Evolutionary conservation across 2,888 invertebrate species (phyloP).

Genomic region (Volucella zonaria): DNA sequence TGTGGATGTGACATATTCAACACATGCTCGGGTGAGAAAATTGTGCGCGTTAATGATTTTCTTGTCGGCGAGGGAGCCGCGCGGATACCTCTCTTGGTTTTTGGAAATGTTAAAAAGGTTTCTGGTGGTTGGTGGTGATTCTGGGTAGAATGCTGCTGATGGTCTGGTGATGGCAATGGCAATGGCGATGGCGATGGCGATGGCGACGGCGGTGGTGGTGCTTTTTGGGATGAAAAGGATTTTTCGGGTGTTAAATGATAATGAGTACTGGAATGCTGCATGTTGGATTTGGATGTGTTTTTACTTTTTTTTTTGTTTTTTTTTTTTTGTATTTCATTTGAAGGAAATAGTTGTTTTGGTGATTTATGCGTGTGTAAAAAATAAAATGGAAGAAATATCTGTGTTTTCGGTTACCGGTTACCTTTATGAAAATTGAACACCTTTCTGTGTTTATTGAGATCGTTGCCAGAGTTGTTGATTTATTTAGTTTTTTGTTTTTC

Average conservation of each 20-base stretch:
- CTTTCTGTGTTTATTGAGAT: conserved; percentile 54
- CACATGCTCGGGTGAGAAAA: conserved; percentile 74
- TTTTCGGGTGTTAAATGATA: conserved; percentile 74
- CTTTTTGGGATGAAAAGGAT: conserved; percentile 71
- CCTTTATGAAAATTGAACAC: conserved; percentile 28
- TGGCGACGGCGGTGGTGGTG: conserved; percentile 26
- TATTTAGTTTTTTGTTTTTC: conserved; percentile 16
- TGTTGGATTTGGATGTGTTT: not conserved
- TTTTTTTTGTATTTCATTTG: not conserved
- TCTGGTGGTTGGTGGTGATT: conserved; percentile 39
- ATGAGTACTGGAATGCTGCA: conserved; percentile 48
- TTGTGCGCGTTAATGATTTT: conserved; percentile 74
- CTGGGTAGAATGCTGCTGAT: not conserved
- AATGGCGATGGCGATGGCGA: not conserved
- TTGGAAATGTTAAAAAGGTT: conserved; percentile 66
- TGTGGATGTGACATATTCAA: conserved; percentile 74
- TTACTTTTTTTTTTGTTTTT: conserved; percentile 3
- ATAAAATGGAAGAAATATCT: not conserved
- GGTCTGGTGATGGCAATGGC: conserved; percentile 1
- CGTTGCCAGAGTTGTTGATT: conserved; percentile 53
- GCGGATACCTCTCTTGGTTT: conserved; percentile 18
- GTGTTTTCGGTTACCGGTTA: not conserved
- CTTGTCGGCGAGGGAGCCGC: conserved; percentile 69
- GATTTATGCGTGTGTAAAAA: conserved; percentile 56
- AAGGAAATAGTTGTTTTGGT: conserved; percentile 37